Base-by-base conservation (phyloP, 2,797 vertebrate genomes). In the Enteromius thamalakanensis region DNA sequence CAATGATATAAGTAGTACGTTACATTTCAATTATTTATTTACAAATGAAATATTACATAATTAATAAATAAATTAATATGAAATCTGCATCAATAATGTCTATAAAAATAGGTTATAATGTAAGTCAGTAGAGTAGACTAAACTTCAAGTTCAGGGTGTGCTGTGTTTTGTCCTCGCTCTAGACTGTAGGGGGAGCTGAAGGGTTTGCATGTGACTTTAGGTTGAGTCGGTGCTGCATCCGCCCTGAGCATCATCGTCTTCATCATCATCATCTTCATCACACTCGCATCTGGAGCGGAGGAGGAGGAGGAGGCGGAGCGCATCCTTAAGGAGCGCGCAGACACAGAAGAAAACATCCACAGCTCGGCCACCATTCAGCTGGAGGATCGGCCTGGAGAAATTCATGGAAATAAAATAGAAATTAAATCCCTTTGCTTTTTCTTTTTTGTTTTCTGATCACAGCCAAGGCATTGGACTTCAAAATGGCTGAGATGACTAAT, bases 401-500 rank as follows among this genome's bases (percentile, higher is more conserved):
- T 90, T 82, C 58, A 90, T 89, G 90, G 90, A 87, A 82, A 87
- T 84, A 53, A 88, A 87, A 86, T 90, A 89, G 86, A 76, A n/a
- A 72, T 17, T 23, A 3, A 76, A 71, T 81, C 74, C 55, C 69
- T 80, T 81, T 78, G 67, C 17, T 83, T 86, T 87, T 80, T 26
- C 32, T 89, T 86, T 85, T 79, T 84, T 87, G 78, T 85, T 84
- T 83, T 62, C 23, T 81, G 64, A 79, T 45, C 64, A 62, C 82
- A 81, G 55, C 79, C 62, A 67, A 85, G 37, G 47, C 62, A 23
- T 62, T 74, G 81, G 74, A 71, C 17, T 78, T 51, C 78, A 90
- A 87, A 79, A 91, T 91, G 91, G 86, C 89, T 83, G 91, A 91
- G 80, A 86, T 91, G 0, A 89, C 84, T 49, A 88, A 89, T 86